Base-by-base conservation (phyloP, 2,797 vertebrate species). In the Tiaroga cobitis region DNA sequence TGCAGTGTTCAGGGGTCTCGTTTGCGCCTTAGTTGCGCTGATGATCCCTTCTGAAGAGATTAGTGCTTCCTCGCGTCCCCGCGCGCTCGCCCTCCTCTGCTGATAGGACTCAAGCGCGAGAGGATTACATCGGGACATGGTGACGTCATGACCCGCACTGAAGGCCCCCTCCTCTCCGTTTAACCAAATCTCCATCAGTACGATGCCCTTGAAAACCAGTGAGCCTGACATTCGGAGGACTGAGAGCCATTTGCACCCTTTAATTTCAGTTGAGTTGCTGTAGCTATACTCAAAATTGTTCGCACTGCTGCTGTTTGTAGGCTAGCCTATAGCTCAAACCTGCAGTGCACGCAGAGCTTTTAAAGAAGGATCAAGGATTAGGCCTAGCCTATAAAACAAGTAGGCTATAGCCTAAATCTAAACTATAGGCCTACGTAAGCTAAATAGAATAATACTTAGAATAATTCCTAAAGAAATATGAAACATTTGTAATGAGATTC, bases 61-160 rank as follows among this genome's bases (percentile, higher is more conserved):
- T 95, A 95, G 93, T 94, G 95, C 93, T 91, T 94, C 93, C 94
- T 95, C 92, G 93, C 94, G 94, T 95, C 94, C 94, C 91, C 93
- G 83, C 94, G 95, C 94, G 93, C 94, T 93, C 93, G 92, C 91
- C 93, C 95, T 95, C 95, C 96, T 96, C 96, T 94, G 94, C 96
- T 96, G 97, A 97, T 96, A 95, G 96, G 96, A 93, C 96, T 96
- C 94, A 91, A 95, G 43, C 96, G 96, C 96, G 95, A 96, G 95
- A 96, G 96, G 97, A 97, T 98, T 98, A 98, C 96, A 97, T 96
- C 96, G 97, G 96, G 96, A 96, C 96, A 96, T 94, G 94, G 94
- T 99, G 97, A 98, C 98, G 97, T 99, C 97, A 99, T 96, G 96
- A 93, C 95, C 94, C 94, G 93, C 96, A 95, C 96, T 95, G 93